Evolutionary conservation across 2,888 invertebrate genomes (phyloP), one percentile per base, ranked within the genome.

Genomic region (Drosophila melanocephala): DNA sequence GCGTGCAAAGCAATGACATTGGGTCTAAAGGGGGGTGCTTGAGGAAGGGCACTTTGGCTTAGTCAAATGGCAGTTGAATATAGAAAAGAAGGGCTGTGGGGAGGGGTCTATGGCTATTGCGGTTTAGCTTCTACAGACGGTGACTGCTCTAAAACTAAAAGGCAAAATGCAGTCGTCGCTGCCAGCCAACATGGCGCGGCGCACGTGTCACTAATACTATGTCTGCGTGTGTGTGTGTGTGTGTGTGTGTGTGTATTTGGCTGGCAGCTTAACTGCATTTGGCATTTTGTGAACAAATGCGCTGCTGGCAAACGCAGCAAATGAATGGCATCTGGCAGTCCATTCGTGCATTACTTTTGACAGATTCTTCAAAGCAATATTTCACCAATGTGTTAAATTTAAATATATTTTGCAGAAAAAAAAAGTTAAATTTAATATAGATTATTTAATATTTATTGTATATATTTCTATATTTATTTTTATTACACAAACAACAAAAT

Each of bases 121-220:
- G 84, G 86, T 85, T 87, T 81, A 83, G 83, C 85, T 88, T 79
- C 84, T 72, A 75, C 81, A 81, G 71, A 33, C 42, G 30, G 57
- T 62, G 50, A 42, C 55, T 55, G 37, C 37, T 37, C 47, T 9
- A 5, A 47, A 47, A 57, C 51, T 55, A 64, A 70, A 69, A 58
- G 53, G 59, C 63, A 72, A 47, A 86, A 67, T 77, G 73, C 79
- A 78, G 53, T 78, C 75, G 79, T 51, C 73, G 75, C 68, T 77
- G 77, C 77, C 79, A 87, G 87, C 87, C 87, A 88, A 80, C 72
- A 77, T 85, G 89, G 89, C 88, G 84, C 87, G 70, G 75, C 77
- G 78, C 84, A 84, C 84, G 84, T 84, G 83, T 82, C 84, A 52
- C 72, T 69, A 33, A 42, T 44, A 30, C 42, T 56, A 22, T 64